A percentile compares a stretch with the other conserved stretches of the same genome.
Evolutionary conservation across 2,113 vertebrate species (phyloP).

Genomic region (Genyomyrus donnyi): DNA sequence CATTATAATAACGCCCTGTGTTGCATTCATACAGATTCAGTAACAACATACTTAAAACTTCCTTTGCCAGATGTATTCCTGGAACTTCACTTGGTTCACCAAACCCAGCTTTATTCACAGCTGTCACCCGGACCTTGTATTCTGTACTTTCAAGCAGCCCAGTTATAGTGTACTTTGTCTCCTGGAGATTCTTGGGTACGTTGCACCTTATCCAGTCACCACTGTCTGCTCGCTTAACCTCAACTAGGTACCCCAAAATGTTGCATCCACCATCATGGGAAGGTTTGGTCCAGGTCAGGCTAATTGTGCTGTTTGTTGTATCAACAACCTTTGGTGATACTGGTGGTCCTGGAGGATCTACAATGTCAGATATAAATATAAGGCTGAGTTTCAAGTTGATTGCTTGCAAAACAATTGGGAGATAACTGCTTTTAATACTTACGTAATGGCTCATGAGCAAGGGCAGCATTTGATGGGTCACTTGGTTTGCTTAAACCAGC

Average conservation of each 20-base stretch:
- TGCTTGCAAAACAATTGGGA: background rate
- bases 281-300: slow-evolving; percentile 80
- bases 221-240: slow-evolving; percentile 79
- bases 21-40: background rate
- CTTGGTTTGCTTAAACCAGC: slow-evolving; percentile 89
- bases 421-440: slow-evolving; percentile 47
- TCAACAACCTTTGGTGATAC: slow-evolving; percentile 79
- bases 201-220: slow-evolving; percentile 95
- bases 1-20: background rate
- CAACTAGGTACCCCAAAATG: slow-evolving; percentile 90
- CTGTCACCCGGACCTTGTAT: slow-evolving; percentile 87
- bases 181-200: slow-evolving; percentile 87
- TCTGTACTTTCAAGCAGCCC: slow-evolving; percentile 78
- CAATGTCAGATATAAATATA: slow-evolving; percentile 22
- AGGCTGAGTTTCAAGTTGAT: background rate
- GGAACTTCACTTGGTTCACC: slow-evolving; percentile 87
- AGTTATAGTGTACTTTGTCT: slow-evolving; percentile 79
- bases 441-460: slow-evolving; percentile 84
- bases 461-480: slow-evolving; percentile 70
- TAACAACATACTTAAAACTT: slow-evolving; percentile 75
- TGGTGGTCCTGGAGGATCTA: slow-evolving; percentile 91
- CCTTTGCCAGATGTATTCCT: slow-evolving; percentile 79
- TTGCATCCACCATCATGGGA: slow-evolving; percentile 84
- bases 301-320: slow-evolving; percentile 75
- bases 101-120: slow-evolving; percentile 91